Conservation (phyloP, 2,797 vertebrate species). For the Dipus sagitta region DNA sequence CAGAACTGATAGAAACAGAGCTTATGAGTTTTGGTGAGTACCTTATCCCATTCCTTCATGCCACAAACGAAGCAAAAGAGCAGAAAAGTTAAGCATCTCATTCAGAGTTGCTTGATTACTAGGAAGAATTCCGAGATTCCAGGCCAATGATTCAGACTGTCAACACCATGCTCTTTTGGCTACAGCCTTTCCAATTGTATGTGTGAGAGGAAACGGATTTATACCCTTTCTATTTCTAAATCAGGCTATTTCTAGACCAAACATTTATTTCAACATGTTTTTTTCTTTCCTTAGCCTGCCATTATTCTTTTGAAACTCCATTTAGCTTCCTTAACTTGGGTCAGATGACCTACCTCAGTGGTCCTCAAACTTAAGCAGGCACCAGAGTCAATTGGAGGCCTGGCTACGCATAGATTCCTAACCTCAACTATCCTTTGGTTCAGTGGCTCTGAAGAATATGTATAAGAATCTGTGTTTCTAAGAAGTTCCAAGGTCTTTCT, state of each 20-base stretch:
- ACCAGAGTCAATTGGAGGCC: not conserved
- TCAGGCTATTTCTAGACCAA: slow-evolving; percentile 15
- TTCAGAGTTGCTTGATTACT: slow-evolving; percentile 27
- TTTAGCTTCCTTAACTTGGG: not conserved
- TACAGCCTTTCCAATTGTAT: not conserved
- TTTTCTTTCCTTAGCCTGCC: not conserved
- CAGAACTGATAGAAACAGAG: slow-evolving; percentile 51
- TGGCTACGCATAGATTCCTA: not conserved
- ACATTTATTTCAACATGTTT: not conserved
- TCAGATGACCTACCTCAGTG: not conserved
- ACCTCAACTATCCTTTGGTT: not conserved
- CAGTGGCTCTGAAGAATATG: not conserved
- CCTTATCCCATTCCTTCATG: not conserved
- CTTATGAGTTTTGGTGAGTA: not conserved
- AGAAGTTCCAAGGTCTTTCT: not conserved
- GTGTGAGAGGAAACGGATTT: not conserved
- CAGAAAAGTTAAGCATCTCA: not conserved
- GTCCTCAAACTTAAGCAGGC: not conserved
- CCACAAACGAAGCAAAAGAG: not conserved
- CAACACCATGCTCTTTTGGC: slow-evolving; percentile 15
- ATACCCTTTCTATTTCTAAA: slow-evolving; percentile 37
- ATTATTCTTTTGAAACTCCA: not conserved
- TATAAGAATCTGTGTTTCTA: not conserved
- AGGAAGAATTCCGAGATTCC: slow-evolving; percentile 44
- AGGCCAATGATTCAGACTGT: not conserved